Percentiles rank a stretch among this genome's conserved stretches.
These are phyloP conservation scores for Thripadectes ignobilis DNA, from an alignment of 2,797 vertebrate species.

Conservation along the genomic window DNA sequence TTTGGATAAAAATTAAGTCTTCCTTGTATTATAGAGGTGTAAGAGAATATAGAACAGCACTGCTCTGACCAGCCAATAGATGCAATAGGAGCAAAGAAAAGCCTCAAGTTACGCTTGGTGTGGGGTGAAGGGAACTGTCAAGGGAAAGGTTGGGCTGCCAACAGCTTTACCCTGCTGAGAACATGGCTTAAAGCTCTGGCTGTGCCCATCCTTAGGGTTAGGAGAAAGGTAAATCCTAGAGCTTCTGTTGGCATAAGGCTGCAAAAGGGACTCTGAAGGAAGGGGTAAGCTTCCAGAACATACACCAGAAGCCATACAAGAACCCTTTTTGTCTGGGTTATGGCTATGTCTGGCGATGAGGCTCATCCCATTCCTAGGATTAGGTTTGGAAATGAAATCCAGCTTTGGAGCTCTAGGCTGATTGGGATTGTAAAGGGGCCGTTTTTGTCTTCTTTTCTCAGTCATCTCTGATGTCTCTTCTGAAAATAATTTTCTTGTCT, in stretches of 20 bases:
- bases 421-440: not conserved
- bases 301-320: not conserved
- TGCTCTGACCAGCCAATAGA: not conserved
- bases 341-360: not conserved
- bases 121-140: not conserved
- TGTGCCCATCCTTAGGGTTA: not conserved
- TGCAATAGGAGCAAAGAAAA: not conserved
- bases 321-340: not conserved
- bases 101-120: not conserved
- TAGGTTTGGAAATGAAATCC: not conserved
- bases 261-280: not conserved
- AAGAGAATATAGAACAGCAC: not conserved
- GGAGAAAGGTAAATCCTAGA: not conserved
- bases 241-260: not conserved
- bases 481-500: not conserved
- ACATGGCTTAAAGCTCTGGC: not conserved
- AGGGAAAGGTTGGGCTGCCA: not conserved
- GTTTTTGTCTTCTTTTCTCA: not conserved
- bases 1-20: not conserved
- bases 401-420: not conserved
- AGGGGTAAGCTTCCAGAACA: not conserved
- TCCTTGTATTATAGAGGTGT: not conserved
- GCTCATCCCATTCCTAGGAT: not conserved
- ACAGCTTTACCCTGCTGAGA: not conserved
- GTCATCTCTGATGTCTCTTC: not conserved